Conservation (phyloP, 2,797 vertebrate species). For the Carcharodon carcharias region DNA sequence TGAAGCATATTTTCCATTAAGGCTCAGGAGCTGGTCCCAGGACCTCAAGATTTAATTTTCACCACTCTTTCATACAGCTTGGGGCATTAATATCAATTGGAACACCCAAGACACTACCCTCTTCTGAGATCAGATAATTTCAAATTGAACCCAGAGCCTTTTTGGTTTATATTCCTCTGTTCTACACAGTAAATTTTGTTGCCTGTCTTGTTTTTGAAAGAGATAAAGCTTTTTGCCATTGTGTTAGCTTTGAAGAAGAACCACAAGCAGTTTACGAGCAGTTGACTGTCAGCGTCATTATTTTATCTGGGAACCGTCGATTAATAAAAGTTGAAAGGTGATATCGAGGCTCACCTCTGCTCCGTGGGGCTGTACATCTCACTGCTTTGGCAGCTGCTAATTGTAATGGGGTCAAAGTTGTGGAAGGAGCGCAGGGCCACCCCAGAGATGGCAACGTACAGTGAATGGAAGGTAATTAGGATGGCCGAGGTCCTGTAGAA, state of each 20-base stretch:
- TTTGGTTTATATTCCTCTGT: neutral
- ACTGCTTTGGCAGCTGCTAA: slow-evolving; percentile 90
- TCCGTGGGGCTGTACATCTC: slow-evolving; percentile 93
- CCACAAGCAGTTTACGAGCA: too few species aligned
- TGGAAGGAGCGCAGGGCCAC: slow-evolving; percentile 94
- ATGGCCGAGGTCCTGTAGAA: slow-evolving; percentile 94
- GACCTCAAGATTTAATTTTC: neutral
- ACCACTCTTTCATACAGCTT: neutral
- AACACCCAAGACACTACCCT: neutral
- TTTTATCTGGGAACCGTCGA: neutral
- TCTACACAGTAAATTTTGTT: neutral
- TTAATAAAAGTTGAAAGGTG: neutral
- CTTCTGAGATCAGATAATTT: neutral
- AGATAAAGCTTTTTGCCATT: neutral
- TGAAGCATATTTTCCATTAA: neutral
- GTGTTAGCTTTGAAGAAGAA: neutral
- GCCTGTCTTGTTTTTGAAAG: neutral
- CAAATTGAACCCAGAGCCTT: neutral
- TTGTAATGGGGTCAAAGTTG: slow-evolving; percentile 95
- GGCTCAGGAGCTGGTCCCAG: too few species aligned
- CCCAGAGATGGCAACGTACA: slow-evolving; percentile 88
- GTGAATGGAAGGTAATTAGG: slow-evolving; percentile 80
- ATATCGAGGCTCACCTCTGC: slow-evolving; percentile 75
- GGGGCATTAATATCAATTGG: neutral
- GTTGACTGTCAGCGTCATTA: neutral